Evolutionary conservation across 2,888 invertebrate species (phyloP).

Genomic region (Papilio elwesi): DNA sequence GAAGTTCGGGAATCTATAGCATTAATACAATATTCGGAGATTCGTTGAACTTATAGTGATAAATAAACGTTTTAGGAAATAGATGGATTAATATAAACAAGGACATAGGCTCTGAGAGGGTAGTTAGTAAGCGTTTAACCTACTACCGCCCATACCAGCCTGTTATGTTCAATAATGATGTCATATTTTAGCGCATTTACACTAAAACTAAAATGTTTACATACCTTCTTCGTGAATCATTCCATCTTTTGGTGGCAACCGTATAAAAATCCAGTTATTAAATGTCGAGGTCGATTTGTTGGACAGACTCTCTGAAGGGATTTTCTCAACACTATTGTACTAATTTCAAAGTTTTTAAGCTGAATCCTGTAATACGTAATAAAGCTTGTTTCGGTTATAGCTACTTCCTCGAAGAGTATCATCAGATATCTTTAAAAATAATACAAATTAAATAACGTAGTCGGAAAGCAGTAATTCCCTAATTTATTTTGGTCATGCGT

Average conservation of each 20-base stretch:
- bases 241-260: too few relatives aligned
- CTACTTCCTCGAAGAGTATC: neutral
- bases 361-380: neutral
- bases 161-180: too few relatives aligned
- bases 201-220: too few relatives aligned
- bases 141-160: too few relatives aligned
- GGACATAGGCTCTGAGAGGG: neutral
- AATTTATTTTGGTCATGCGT: conserved; percentile 15
- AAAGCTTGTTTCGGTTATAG: neutral
- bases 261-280: too few relatives aligned
- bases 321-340: too few relatives aligned
- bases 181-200: too few relatives aligned
- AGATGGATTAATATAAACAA: neutral
- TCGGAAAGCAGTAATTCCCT: neutral
- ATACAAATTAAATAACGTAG: neutral
- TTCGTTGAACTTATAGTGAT: conserved; percentile 23
- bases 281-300: too few relatives aligned
- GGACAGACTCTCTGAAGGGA: too few relatives aligned
- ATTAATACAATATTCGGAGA: conserved; percentile 25
- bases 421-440: neutral
- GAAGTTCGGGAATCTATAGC: conserved; percentile 19
- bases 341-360: neutral
- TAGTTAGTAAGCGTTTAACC: too few relatives aligned
- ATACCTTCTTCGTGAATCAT: too few relatives aligned
- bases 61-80: neutral